Percentiles rank a stretch among this genome's conserved stretches.
Evolutionary conservation across 1,140 invertebrate species (phyloP).

Genomic region (Yoshiicerus persimilis): DNA sequence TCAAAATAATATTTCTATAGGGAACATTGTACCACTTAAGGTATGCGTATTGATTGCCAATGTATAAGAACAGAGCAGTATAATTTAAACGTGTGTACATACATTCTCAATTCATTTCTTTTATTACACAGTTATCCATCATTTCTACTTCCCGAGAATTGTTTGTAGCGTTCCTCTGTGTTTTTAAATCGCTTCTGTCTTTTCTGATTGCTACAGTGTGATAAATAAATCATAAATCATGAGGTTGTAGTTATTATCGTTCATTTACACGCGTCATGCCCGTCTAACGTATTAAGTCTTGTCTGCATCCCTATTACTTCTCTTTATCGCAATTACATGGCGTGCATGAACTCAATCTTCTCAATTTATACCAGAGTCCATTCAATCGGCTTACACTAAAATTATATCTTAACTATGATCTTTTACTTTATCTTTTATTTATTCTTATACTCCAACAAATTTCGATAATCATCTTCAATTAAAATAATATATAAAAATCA

Average conservation of each 20-base stretch:
- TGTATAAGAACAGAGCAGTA: no score
- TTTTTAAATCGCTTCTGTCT: not conserved
- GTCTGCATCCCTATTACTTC: not conserved
- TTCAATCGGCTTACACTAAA: not conserved
- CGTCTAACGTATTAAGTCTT: not conserved
- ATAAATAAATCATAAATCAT: constrained; percentile 24
- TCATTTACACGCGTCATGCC: constrained; percentile 2
- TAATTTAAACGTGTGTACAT: not conserved
- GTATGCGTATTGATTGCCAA: not conserved
- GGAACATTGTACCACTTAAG: not conserved
- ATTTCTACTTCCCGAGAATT: not conserved
- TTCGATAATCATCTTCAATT: constrained; percentile 9
- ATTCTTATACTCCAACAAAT: not conserved
- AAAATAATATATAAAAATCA: not conserved
- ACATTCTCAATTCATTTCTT: not conserved
- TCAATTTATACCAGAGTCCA: not conserved
- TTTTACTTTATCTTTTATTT: not conserved
- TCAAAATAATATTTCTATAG: not conserved
- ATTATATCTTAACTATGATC: not conserved
- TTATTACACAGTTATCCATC: not conserved
- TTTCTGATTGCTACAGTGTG: not conserved
- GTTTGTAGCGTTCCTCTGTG: not conserved
- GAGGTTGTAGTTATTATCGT: not conserved
- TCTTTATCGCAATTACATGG: not conserved
- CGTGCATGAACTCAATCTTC: not conserved